Percentiles rank a stretch among this genome's conserved stretches.
Conservation (phyloP, 2,113 vertebrate species). For the Tenrec ecaudatus region DNA sequence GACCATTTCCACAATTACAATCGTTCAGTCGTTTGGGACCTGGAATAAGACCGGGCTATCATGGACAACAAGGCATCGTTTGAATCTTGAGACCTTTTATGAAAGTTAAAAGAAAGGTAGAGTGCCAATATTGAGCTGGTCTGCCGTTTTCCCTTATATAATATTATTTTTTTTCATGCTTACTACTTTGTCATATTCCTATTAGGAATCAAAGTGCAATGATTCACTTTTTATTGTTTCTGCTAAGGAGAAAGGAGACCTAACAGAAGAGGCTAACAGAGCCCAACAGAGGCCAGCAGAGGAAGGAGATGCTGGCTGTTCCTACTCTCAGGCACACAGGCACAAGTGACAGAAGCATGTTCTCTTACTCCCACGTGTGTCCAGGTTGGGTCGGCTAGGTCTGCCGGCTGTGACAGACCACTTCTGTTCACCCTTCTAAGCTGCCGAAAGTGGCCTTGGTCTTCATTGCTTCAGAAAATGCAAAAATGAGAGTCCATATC, state of each 20-base stretch:
- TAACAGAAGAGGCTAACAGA: background rate
- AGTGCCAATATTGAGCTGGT: background rate
- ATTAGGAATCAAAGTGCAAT: background rate
- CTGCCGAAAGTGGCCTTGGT: background rate
- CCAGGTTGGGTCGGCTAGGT: background rate
- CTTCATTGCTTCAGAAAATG: background rate
- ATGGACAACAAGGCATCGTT: background rate
- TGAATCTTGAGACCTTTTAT: background rate
- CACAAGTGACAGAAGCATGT: background rate
- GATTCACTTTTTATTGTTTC: conserved; percentile 14
- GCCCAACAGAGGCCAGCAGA: background rate
- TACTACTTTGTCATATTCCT: background rate
- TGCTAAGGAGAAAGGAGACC: background rate
- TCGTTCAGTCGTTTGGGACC: background rate
- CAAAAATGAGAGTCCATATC: background rate
- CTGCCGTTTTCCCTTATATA: background rate
- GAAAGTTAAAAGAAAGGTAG: background rate
- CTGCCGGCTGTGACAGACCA: background rate
- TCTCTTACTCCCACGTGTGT: background rate
- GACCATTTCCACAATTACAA: background rate
- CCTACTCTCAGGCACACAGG: background rate
- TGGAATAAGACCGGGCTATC: background rate
- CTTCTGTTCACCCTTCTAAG: background rate
- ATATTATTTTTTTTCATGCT: background rate
- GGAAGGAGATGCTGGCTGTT: background rate